Evolutionary conservation across 2,113 vertebrate species (phyloP), one percentile per base, ranked within the genome.

Genomic region (Stomatorhinus ivindoensis): DNA sequence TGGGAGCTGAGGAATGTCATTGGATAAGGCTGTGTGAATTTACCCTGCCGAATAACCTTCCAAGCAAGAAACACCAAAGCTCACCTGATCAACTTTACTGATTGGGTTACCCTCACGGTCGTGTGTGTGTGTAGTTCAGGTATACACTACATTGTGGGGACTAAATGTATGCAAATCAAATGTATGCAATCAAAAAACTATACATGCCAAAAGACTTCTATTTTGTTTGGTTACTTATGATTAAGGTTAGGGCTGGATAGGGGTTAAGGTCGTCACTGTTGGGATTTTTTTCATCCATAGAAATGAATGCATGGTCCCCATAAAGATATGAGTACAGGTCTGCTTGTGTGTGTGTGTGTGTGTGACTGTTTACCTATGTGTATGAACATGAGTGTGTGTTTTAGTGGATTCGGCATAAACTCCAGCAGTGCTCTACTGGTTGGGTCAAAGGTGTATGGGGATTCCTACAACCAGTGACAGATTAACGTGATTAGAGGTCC

Each of bases 21-120:
- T 92, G 93, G 92, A 95, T 95, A 93, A 94, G 94, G 90, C 92
- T 95, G 92, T 93, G 93, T 92, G 92, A 94, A 94, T 92, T 91
- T 88, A 89, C 69, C 86, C 91, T 86, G 86, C 50, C 89, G 90
- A 88, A 91, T 90, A 88, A 87, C 82, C 80, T 50, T 50, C 46
- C 61, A 53, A 87, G 27, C 21, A 55, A 73, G 61, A 11, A 76
- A 76, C 86, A 84, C 42, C 61, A 47, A 87, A 69, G 90, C 89
- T 92, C 2, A 89, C 86, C 82, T 88, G 42, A 65, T 84, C 44
- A 53, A 91, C 91, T 39, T n/a, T 19, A 35, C 50, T 82, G 7
- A 50, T 82, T 47, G 46, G 48, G 27, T 89, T n/a, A 51, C 31
- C 55, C 65, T 35, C 47, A 7, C 10, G 73, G 9, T 44, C 51